These are phyloP conservation scores for Momotus momota DNA, from an alignment of 2,797 vertebrate genomes.

Conservation along the genomic window DNA sequence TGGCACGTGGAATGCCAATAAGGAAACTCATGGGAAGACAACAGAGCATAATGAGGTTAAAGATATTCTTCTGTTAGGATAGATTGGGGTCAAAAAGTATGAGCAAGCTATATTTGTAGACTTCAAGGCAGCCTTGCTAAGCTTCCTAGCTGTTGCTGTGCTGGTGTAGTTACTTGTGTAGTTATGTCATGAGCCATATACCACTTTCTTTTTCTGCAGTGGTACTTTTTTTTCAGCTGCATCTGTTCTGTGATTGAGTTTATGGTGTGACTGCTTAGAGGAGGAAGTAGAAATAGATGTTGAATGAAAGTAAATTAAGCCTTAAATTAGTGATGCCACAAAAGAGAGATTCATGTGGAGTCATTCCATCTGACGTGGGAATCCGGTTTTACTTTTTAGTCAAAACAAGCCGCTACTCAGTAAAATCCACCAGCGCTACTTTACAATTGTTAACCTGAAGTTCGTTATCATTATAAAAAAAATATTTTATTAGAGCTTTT, in stretches of 20 bases:
- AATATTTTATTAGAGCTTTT: neutral
- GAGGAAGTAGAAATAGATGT: neutral
- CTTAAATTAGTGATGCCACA: neutral
- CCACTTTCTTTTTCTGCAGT: neutral
- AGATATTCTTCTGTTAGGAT: neutral
- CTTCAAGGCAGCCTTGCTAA: neutral
- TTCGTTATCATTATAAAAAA: neutral
- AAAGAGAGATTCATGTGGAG: neutral
- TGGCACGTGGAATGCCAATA: neutral
- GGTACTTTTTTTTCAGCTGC: neutral
- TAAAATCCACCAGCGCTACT: neutral
- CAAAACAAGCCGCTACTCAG: neutral
- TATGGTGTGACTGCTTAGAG: neutral
- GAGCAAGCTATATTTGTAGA: neutral
- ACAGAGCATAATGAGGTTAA: neutral
- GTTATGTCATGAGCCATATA: neutral
- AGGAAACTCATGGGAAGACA: neutral
- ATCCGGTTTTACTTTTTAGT: neutral
- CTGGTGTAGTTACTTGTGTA: neutral
- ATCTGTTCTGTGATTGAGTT: neutral
- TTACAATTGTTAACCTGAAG: neutral
- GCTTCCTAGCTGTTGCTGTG: neutral
- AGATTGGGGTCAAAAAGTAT: neutral
- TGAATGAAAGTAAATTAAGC: neutral
- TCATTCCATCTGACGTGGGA: neutral